Base-by-base conservation (phyloP, 2,113 vertebrate species). In the Nibea albiflora region DNA sequence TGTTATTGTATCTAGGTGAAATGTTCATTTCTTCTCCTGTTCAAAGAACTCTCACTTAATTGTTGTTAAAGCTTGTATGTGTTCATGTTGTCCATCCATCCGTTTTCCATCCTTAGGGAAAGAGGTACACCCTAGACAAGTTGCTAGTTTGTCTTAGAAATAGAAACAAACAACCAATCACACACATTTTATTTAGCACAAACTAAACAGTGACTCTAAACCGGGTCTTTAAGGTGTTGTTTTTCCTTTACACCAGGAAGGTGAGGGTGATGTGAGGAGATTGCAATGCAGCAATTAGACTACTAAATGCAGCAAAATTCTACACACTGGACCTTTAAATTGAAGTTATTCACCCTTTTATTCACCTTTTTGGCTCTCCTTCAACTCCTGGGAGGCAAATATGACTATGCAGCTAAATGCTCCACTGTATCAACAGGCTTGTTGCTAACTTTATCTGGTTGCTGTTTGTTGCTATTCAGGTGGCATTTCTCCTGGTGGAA, bases 401-500 rank as follows among this genome's bases (percentile, higher is more conserved):
- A 10, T 65, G 26, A 16, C 20, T n/a, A 44, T 15, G 50, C 28
- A 26, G 39, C 26, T 50, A 81, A 76, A 70, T 53, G 35, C 11
- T 14, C 67, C 46, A 70, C 26, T 19, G 6, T 28, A 11, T n/a
- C 64, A 35, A 61, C 42, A 19, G 57, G 26, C 20, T 31, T 26
- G 42, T 22, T 70, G 22, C 76, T 67, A 8, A 57, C 39, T 20
- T 39, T 63, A 15, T 69, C 31, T 35, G 22, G 50, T 31, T 73
- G 44, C 28, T 28, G 11, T 31, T 42, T 39, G 24, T 39, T 42
- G 26, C 14, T 39, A 39, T 39, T 57, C 49, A 76, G 50, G 16
- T 58, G n/a, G 20, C 19, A 42, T 50, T 11, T 26, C 26, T 16
- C 12, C 44, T 28, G 60, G 17, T 20, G 5, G 24, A 26, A 26